These are phyloP conservation scores for Plectrocnemia conspersa DNA, from an alignment of 1,140 invertebrate species.

Conservation along the genomic window DNA sequence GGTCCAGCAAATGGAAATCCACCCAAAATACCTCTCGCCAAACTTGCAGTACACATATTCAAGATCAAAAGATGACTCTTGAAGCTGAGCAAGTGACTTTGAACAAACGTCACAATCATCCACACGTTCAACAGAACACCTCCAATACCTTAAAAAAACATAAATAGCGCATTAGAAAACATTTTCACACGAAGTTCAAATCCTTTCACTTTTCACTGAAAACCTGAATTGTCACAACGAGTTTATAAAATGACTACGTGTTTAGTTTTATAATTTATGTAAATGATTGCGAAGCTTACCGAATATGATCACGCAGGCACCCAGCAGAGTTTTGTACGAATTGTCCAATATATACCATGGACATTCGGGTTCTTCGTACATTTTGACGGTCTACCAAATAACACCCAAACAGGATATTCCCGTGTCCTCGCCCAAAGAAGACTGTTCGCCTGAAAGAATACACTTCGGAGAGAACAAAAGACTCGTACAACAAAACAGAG, in stretches of 20 bases:
- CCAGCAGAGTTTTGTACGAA: conserved; percentile 50
- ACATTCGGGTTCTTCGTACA: conserved; percentile 45
- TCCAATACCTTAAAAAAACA: conserved; percentile 44
- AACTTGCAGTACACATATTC: conserved; percentile 49
- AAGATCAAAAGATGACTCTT: conserved; percentile 50
- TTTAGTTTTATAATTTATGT: background rate
- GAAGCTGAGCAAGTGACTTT: conserved; percentile 49
- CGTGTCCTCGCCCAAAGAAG: background rate
- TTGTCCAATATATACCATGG: conserved; percentile 51
- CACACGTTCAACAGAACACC: conserved; percentile 51
- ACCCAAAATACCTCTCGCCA: conserved; percentile 47
- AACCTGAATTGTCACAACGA: too few species aligned
- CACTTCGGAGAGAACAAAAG: background rate
- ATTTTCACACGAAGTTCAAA: too few species aligned
- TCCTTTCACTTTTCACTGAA: too few species aligned
- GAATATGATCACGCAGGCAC: conserved; percentile 48
- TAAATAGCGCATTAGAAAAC: background rate
- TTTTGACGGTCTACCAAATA: conserved; percentile 18
- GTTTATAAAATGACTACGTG: too few species aligned
- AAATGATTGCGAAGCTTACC: conserved; percentile 39
- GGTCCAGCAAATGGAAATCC: conserved; percentile 50
- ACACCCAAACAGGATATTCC: background rate
- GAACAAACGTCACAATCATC: conserved; percentile 50
- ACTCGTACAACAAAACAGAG: conserved; percentile 1
- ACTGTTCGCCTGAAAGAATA: background rate